phyloP scores from a whole-genome alignment of 2,797 vertebrate genomes.

The Tachyglossus aculeatus region DNA sequence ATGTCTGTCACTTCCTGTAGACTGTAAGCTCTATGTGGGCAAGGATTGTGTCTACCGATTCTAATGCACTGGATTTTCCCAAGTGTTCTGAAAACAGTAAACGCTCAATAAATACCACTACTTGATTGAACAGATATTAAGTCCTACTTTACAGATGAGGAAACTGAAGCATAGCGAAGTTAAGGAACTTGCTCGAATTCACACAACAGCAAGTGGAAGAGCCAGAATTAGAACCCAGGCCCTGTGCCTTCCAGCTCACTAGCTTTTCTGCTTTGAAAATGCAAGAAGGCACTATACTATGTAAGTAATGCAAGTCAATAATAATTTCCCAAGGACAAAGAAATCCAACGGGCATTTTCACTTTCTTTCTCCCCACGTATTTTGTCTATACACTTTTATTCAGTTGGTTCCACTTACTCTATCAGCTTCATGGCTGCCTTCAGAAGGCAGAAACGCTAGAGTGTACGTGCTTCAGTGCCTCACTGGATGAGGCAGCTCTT shows the following conservation, averaged over 20 bases:
- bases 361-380: neutral
- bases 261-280: slow-evolving; percentile 1
- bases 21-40: no score
- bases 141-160: neutral
- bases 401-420: slow-evolving; percentile 29
- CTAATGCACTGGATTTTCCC: no score
- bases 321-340: neutral
- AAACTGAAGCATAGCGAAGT: neutral
- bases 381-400: neutral
- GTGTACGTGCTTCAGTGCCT: slow-evolving; percentile 19
- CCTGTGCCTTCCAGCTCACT: neutral
- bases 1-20: no score
- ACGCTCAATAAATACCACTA: no score
- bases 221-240: neutral
- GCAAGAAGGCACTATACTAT: neutral
- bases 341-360: slow-evolving; percentile 2
- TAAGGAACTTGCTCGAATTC: neutral
- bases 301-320: slow-evolving; percentile 27
- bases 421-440: slow-evolving; percentile 37
- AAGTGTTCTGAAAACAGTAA: no score
- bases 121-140: no score
- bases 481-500: neutral
- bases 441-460: slow-evolving; percentile 22
- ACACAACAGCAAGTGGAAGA: neutral
- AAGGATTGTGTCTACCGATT: no score